Evolutionary conservation across 2,888 invertebrate species (phyloP).

Genomic region (Aleiodes leptofemur): DNA sequence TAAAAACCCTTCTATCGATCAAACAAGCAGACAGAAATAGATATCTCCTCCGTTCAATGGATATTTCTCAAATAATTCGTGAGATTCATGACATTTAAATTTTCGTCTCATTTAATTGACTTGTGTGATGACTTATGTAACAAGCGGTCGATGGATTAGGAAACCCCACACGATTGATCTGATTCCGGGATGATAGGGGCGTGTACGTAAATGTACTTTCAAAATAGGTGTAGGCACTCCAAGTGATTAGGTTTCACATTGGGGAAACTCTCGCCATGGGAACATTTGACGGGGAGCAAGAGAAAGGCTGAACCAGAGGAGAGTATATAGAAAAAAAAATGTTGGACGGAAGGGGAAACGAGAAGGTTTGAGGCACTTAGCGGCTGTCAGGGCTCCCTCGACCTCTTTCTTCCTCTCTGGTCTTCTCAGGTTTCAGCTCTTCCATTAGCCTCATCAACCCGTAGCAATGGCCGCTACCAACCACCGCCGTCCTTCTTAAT

Average conservation of each 20-base stretch:
- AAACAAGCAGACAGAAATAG: slow-evolving; percentile 37
- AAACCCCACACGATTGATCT: slow-evolving; percentile 61
- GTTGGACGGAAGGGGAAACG: slow-evolving; percentile 32
- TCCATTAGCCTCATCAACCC: slow-evolving; percentile 74
- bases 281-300: slow-evolving; percentile 27
- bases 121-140: slow-evolving; percentile 22
- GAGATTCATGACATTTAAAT: background rate
- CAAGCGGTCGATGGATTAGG: slow-evolving; percentile 57
- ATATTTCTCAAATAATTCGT: background rate
- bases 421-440: slow-evolving; percentile 72
- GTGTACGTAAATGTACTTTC: slow-evolving; percentile 62
- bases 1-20: slow-evolving; percentile 40
- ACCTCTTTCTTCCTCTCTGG: slow-evolving; percentile 55
- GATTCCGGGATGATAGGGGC: slow-evolving; percentile 52
- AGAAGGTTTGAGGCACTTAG: slow-evolving; percentile 68
- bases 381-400: slow-evolving; percentile 71
- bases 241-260: slow-evolving; percentile 71
- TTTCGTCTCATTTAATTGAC: background rate
- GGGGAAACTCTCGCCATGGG: slow-evolving; percentile 50
- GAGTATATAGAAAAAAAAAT: slow-evolving; percentile 9
- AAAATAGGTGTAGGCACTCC: slow-evolving; percentile 50
- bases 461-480: slow-evolving; percentile 66
- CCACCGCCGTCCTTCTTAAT: slow-evolving; percentile 60
- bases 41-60: slow-evolving; percentile 21
- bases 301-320: slow-evolving; percentile 28